Conservation (phyloP, 2,113 vertebrate genomes). For the Zosterops pallidus region DNA sequence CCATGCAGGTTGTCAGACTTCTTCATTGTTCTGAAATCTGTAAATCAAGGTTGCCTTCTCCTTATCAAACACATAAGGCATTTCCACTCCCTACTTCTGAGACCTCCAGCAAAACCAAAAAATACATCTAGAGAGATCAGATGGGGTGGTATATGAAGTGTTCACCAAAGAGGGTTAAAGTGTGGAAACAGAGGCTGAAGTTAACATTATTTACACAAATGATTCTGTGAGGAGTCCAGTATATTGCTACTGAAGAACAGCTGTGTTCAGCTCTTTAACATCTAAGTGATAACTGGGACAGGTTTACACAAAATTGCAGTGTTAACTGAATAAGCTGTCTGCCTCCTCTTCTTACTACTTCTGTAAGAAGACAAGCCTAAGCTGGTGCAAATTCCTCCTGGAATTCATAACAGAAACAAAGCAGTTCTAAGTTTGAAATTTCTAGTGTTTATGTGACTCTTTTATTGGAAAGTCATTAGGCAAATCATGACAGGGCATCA, state of each 20-base stretch:
- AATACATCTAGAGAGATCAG: background rate
- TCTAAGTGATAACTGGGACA: background rate
- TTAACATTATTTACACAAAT: background rate
- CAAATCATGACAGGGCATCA: background rate
- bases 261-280: background rate
- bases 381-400: background rate
- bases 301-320: background rate
- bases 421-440: background rate
- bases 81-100: background rate
- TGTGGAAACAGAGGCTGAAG: background rate
- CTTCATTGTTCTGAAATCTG: background rate
- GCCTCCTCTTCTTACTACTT: background rate
- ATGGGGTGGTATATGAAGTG: background rate
- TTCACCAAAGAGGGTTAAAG: background rate
- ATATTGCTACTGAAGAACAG: background rate
- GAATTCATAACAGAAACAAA: background rate
- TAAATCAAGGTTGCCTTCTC: background rate
- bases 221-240: background rate
- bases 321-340: background rate
- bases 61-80: background rate
- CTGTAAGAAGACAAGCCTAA: background rate
- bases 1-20: background rate
- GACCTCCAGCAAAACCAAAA: background rate
- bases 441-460: background rate
- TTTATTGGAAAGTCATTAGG: background rate